These are phyloP conservation scores for Macrosoma leucophasiata DNA, from an alignment of 2,888 invertebrate species.

Conservation along the genomic window DNA sequence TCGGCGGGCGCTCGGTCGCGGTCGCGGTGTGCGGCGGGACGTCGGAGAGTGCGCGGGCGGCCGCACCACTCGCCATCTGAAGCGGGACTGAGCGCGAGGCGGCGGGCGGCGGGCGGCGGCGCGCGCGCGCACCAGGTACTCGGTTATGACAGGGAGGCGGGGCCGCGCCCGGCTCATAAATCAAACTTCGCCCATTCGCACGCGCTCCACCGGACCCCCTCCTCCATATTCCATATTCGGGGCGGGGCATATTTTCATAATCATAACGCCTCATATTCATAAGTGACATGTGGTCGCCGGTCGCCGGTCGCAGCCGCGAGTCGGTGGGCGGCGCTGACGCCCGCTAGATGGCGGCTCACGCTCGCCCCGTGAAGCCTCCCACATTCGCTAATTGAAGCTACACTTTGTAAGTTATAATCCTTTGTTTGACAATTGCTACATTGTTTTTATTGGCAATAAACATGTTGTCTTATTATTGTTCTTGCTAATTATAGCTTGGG, in stretches of 20 bases:
- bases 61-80: slow-evolving; percentile 73
- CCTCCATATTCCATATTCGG: slow-evolving; percentile 78
- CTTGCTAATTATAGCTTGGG: no score
- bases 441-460: no score
- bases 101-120: slow-evolving; percentile 56
- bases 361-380: slow-evolving; percentile 68
- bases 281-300: slow-evolving; percentile 63
- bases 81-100: slow-evolving; percentile 71
- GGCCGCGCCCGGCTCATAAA: slow-evolving; percentile 79
- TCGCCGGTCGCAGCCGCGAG: slow-evolving; percentile 41
- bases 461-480: no score
- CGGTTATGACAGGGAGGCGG: slow-evolving; percentile 83
- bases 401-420: slow-evolving; percentile 57
- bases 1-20: slow-evolving; percentile 34
- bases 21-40: slow-evolving; percentile 30
- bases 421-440: slow-evolving; percentile 48
- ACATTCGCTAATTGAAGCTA: slow-evolving; percentile 66
- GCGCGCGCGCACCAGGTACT: slow-evolving; percentile 78
- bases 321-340: slow-evolving; percentile 61
- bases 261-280: slow-evolving; percentile 77
- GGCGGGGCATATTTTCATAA: slow-evolving; percentile 77
- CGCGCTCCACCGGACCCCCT: slow-evolving; percentile 78
- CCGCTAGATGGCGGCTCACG: slow-evolving; percentile 68
- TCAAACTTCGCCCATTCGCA: slow-evolving; percentile 80
- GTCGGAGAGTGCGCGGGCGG: slow-evolving; percentile 43